Evolutionary conservation across 2,888 invertebrate species (phyloP), one percentile per base, ranked within the genome.

Genomic region (Spodoptera littoralis): DNA sequence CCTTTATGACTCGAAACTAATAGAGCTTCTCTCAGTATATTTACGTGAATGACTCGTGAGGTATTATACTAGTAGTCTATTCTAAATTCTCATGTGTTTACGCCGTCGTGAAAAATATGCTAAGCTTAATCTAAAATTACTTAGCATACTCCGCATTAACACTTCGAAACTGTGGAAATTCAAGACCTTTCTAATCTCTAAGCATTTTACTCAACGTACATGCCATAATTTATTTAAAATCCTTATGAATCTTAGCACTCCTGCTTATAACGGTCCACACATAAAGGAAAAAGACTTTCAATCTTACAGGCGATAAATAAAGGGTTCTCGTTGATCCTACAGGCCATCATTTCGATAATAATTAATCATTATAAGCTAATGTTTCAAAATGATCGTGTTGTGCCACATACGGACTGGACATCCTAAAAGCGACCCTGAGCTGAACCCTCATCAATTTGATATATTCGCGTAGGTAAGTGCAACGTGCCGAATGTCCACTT

Each of bases 381-480:
- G 79, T 81, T 75, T 65, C 67, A 76, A 82, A 82, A 79, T 68
- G 56, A 69, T 70, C 64, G 50, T 61, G 62, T 60, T 66, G 45
- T 52, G 68, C 60, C 70, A 72, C 61, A 73, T 65, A 74, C 76
- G 71, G 50, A 55, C 49, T 66, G 60, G 64, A 52, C 49, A 54
- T 50, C 49, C 67, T 56, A 60, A 53, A 66, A 55, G 74, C 62
- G 62, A 60, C 51, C 55, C 54, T 48, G 51, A 70, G 54, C 30
- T 57, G 24, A 52, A 86, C 87, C 88, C 85, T 85, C 80, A 81
- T 88, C 87, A 87, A 75, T 74, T 82, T 87, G 83, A 86, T 85
- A 81, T 83, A 83, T 84, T 80, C 72, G 52, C 64, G 70, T 71
- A 70, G 73, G 74, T 73, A 64, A 75, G 73, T 79, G 76, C 78